Conservation (phyloP, 2,113 vertebrate genomes). For the Siniperca knerii region DNA sequence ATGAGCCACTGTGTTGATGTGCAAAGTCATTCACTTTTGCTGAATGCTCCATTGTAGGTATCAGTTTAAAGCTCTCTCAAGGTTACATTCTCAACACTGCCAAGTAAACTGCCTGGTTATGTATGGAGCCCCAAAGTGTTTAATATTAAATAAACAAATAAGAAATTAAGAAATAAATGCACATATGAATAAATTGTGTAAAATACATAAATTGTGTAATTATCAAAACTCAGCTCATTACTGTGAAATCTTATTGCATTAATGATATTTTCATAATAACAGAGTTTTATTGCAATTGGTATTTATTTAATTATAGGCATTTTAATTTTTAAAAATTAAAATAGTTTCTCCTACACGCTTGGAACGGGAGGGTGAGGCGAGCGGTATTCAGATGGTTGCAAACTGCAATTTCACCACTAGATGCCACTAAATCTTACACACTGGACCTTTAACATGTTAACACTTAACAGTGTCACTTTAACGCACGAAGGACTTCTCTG, state of each 20-base stretch:
- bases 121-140: not conserved
- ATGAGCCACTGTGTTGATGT: constrained; percentile 11
- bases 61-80: not conserved
- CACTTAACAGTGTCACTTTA: too few relatives aligned
- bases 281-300: too few relatives aligned
- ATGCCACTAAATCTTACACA: too few relatives aligned
- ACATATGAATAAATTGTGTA: not conserved
- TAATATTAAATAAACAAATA: not conserved
- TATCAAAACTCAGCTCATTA: not conserved
- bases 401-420: too few relatives aligned
- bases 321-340: not conserved
- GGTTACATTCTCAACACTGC: not conserved
- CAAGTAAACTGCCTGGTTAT: not conserved
- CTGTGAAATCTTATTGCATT: too few relatives aligned
- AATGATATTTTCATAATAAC: too few relatives aligned
- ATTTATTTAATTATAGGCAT: not conserved
- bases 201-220: not conserved
- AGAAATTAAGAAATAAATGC: not conserved
- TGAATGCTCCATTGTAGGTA: not conserved
- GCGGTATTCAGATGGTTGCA: too few relatives aligned
- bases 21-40: constrained; percentile 12
- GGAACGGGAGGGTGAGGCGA: too few relatives aligned
- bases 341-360: too few relatives aligned
- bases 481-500: too few relatives aligned
- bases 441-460: too few relatives aligned